Conservation (phyloP, 2,797 vertebrate genomes). For the Onychomys arenicola region DNA sequence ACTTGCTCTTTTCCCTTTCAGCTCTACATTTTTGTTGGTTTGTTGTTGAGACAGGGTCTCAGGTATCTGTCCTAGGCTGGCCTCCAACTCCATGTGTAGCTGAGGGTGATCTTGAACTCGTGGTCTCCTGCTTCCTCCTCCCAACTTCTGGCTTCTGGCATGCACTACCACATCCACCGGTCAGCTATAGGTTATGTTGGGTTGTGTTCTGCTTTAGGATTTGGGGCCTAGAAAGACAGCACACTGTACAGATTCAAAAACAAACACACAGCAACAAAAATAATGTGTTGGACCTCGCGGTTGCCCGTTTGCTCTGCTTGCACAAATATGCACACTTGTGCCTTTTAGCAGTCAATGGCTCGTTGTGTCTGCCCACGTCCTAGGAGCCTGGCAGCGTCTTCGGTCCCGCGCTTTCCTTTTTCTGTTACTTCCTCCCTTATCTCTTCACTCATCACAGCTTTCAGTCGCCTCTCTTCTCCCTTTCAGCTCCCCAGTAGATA, state of each 20-base stretch:
- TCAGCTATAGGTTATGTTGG: background rate
- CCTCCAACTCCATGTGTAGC: background rate
- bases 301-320: background rate
- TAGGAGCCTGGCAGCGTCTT: background rate
- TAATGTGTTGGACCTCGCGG: background rate
- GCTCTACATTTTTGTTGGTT: background rate
- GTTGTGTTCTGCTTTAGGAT: background rate
- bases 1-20: conserved; percentile 15
- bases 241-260: background rate
- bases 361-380: background rate
- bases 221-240: background rate
- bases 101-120: background rate
- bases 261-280: background rate
- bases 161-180: background rate
- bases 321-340: background rate
- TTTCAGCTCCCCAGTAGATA: conserved; percentile 49
- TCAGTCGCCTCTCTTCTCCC: conserved; percentile 39
- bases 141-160: background rate
- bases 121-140: background rate
- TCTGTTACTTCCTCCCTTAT: conserved; percentile 72
- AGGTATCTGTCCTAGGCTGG: background rate
- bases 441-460: conserved; percentile 67
- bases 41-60: background rate
- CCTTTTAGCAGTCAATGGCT: background rate
- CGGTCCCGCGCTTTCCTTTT: conserved; percentile 34